These are phyloP conservation scores for Paramormyrops hopkinsi DNA, from an alignment of 2,797 vertebrate species.

Conservation along the genomic window DNA sequence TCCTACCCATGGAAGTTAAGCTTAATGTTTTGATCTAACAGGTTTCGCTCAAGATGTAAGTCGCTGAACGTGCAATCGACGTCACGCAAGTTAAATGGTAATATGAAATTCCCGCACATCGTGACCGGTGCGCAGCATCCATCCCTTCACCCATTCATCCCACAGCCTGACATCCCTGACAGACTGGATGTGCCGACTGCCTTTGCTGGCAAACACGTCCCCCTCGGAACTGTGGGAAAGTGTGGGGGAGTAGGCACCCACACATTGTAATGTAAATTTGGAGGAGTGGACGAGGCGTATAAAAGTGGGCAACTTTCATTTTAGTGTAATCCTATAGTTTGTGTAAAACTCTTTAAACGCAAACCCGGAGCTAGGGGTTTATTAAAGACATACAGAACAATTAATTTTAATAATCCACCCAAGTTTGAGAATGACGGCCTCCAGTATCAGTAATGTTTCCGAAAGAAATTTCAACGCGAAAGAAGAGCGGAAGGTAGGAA, in stretches of 20 bases:
- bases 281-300: slow-evolving; percentile 37
- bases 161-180: slow-evolving; percentile 19
- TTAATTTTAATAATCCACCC: not conserved
- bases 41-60: not conserved
- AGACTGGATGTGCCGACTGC: slow-evolving; percentile 10
- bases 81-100: not conserved
- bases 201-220: slow-evolving; percentile 19
- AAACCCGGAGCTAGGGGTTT: not conserved
- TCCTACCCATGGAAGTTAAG: not conserved
- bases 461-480: slow-evolving; percentile 48
- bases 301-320: slow-evolving; percentile 29
- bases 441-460: slow-evolving; percentile 35
- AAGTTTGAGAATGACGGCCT: slow-evolving; percentile 43
- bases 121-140: not conserved
- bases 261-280: slow-evolving; percentile 50
- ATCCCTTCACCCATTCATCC: not conserved
- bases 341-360: not conserved
- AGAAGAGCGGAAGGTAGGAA: slow-evolving; percentile 49
- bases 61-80: not conserved
- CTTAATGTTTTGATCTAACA: not conserved
- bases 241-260: slow-evolving; percentile 38
- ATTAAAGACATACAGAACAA: not conserved
- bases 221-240: slow-evolving; percentile 48
- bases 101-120: not conserved
- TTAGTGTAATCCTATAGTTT: not conserved